Evolutionary conservation across 2,113 vertebrate genomes (phyloP).

Genomic region (Perognathus longimembris): DNA sequence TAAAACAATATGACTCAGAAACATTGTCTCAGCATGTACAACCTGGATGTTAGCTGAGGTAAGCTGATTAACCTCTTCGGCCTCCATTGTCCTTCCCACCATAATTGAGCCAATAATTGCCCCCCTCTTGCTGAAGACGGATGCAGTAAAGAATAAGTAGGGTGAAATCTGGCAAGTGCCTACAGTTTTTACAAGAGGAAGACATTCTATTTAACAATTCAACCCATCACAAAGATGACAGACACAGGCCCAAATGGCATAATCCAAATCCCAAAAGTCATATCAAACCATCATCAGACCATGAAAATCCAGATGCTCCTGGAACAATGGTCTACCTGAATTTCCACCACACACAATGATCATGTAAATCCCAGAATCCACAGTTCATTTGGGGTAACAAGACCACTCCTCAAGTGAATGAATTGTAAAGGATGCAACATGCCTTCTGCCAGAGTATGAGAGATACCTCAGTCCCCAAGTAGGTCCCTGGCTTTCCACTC

Average conservation of each 20-base stretch:
- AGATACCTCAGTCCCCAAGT: neutral
- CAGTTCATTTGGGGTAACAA: constrained; percentile 48
- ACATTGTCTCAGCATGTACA: neutral
- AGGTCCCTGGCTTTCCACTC: neutral
- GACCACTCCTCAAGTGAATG: constrained; percentile 10
- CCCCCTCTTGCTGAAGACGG: constrained; percentile 3
- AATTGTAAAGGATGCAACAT: constrained; percentile 3
- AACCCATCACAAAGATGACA: constrained; percentile 17
- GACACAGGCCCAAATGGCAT: neutral
- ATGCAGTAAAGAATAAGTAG: constrained; percentile 41
- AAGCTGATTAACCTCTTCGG: constrained; percentile 56
- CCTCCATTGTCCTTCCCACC: constrained; percentile 28
- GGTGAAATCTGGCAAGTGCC: constrained; percentile 39
- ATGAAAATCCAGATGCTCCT: neutral
- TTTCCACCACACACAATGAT: constrained; percentile 14
- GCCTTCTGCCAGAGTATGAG: neutral
- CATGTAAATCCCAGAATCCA: constrained; percentile 30
- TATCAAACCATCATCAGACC: neutral
- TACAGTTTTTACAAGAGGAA: constrained; percentile 58
- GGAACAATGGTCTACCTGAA: constrained; percentile 32
- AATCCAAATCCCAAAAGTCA: constrained; percentile 42
- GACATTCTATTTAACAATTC: constrained; percentile 8
- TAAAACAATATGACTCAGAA: neutral
- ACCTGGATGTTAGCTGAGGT: neutral
- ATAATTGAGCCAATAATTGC: neutral